Conservation (phyloP, 2,113 vertebrate genomes). For the Macroglossus sobrinus region DNA sequence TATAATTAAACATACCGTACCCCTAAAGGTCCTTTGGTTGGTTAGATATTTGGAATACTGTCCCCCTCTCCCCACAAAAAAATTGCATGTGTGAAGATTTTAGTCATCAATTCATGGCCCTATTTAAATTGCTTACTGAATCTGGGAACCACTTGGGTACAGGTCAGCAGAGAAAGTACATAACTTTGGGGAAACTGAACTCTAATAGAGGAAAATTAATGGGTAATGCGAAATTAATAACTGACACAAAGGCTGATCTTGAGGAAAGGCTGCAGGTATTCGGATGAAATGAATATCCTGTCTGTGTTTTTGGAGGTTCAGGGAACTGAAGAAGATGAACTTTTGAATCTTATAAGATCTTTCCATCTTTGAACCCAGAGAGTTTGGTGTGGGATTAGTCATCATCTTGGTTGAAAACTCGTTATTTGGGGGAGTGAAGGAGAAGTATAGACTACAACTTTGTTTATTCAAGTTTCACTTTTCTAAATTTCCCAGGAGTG, state of each 20-base stretch:
- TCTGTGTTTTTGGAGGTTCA: neutral
- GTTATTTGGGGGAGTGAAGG: neutral
- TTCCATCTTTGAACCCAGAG: neutral
- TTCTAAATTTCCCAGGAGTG: neutral
- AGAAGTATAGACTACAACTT: neutral
- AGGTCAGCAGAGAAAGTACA: neutral
- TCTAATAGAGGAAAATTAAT: neutral
- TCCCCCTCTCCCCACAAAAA: neutral
- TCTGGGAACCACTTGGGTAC: neutral
- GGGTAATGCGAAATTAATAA: neutral
- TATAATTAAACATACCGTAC: constrained; percentile 54
- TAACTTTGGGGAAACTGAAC: neutral
- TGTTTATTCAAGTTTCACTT: too few species aligned
- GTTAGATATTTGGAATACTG: constrained; percentile 49
- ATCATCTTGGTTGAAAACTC: neutral
- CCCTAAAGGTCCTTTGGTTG: constrained; percentile 54
- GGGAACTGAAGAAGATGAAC: neutral
- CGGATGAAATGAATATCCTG: neutral
- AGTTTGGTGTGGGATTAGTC: neutral
- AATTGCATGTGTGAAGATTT: neutral
- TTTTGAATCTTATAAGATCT: neutral
- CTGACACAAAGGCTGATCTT: neutral
- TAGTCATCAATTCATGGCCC: neutral
- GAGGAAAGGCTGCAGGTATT: rapidly evolving
- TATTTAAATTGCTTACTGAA: neutral